Evolutionary conservation across 2,797 vertebrate species (phyloP).

Genomic region (Sebastes taczanowskii): DNA sequence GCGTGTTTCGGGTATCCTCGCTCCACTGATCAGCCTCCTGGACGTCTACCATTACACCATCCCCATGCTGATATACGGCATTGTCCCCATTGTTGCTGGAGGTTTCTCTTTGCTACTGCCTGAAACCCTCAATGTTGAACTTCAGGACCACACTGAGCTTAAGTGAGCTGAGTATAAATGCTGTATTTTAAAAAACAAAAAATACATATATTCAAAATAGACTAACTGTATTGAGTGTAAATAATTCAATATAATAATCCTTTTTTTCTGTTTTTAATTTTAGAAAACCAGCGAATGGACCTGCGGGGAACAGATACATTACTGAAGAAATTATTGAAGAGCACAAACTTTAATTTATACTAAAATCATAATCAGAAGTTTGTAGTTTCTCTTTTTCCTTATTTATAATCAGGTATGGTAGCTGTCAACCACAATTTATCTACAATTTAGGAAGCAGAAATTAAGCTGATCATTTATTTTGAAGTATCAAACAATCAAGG

Average conservation of each 20-base stretch:
- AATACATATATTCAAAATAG: not conserved
- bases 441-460: too few species aligned
- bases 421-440: too few species aligned
- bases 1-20: constrained; percentile 75
- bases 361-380: too few species aligned
- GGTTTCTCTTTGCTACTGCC: constrained; percentile 83
- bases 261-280: not conserved
- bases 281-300: not conserved
- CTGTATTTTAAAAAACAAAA: too few species aligned
- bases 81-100: constrained; percentile 66
- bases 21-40: constrained; percentile 82
- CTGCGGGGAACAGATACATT: not conserved
- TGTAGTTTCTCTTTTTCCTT: not conserved
- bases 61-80: constrained; percentile 83
- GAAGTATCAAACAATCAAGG: too few species aligned
- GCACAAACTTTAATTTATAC: not conserved
- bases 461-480: too few species aligned
- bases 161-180: constrained; percentile 35
- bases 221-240: not conserved
- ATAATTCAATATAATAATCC: not conserved
- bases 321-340: not conserved
- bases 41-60: constrained; percentile 69
- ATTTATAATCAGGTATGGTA: not conserved
- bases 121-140: constrained; percentile 78
- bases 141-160: constrained; percentile 73